Percentiles rank a stretch among this genome's conserved stretches.
These are phyloP conservation scores for Gallinago solitaria DNA, from an alignment of 2,797 vertebrate genomes.

Conservation along the genomic window DNA sequence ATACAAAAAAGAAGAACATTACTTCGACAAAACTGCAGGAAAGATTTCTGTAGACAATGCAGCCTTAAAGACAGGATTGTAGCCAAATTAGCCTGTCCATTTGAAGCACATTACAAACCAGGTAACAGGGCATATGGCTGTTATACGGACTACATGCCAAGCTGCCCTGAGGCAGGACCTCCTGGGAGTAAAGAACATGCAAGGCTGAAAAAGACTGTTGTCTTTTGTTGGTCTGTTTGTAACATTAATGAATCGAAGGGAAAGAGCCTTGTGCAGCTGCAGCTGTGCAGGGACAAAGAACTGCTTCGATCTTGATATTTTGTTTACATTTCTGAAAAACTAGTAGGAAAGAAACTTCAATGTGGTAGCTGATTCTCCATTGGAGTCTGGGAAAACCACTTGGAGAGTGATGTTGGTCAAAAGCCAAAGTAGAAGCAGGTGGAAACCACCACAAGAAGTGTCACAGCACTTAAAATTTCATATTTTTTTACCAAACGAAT, in stretches of 20 bases:
- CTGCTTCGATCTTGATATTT: neutral
- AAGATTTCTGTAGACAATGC: neutral
- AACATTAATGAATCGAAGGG: neutral
- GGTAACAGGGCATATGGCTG: neutral
- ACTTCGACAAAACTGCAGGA: neutral
- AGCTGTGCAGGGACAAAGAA: neutral
- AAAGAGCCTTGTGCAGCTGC: neutral
- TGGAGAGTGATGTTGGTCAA: neutral
- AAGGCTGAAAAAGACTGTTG: neutral
- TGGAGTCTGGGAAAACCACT: neutral
- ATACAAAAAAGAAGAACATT: neutral
- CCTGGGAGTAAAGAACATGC: accelerated
- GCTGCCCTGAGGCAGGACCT: neutral
- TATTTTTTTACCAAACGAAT: neutral
- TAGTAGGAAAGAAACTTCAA: neutral
- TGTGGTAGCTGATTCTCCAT: neutral
- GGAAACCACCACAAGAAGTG: neutral
- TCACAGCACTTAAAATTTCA: neutral
- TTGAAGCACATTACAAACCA: neutral
- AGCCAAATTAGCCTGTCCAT: neutral
- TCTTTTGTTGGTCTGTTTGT: neutral
- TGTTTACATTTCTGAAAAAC: neutral
- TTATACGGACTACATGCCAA: neutral
- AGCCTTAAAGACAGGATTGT: neutral
- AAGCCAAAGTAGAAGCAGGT: neutral